Conservation (phyloP, 2,113 vertebrate genomes). For the Scalopus aquaticus region DNA sequence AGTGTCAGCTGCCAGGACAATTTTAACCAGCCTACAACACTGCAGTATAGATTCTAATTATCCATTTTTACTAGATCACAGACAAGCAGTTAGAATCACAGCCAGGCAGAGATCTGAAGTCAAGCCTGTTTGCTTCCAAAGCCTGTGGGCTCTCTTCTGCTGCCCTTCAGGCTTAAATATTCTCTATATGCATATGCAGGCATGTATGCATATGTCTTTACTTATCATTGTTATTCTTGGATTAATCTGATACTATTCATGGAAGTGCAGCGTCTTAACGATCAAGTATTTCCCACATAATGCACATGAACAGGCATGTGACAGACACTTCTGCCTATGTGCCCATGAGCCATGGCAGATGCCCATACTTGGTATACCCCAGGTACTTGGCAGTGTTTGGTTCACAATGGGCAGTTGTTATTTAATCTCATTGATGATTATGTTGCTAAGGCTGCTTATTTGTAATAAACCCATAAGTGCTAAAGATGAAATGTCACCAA, state of each 20-base stretch:
- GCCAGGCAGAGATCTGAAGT: not conserved
- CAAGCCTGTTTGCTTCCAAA: not conserved
- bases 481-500: constrained; percentile 10
- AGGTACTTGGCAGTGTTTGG: not conserved
- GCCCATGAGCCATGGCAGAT: not conserved
- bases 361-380: too few relatives aligned
- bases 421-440: not conserved
- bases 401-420: not conserved
- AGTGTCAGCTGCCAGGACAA: not conserved
- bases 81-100: not conserved
- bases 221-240: not conserved
- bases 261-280: not conserved
- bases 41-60: not conserved
- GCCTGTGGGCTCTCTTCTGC: not conserved
- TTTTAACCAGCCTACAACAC: constrained; percentile 13
- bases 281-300: not conserved
- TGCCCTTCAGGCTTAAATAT: not conserved
- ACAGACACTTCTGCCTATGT: not conserved
- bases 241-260: not conserved
- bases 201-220: not conserved
- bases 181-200: accelerated
- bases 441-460: not conserved
- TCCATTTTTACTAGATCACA: not conserved
- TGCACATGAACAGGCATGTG: not conserved
- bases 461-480: not conserved